These are phyloP conservation scores for Pseudorhombus dupliciocellatus DNA, from an alignment of 2,113 vertebrate species.

Conservation along the genomic window DNA sequence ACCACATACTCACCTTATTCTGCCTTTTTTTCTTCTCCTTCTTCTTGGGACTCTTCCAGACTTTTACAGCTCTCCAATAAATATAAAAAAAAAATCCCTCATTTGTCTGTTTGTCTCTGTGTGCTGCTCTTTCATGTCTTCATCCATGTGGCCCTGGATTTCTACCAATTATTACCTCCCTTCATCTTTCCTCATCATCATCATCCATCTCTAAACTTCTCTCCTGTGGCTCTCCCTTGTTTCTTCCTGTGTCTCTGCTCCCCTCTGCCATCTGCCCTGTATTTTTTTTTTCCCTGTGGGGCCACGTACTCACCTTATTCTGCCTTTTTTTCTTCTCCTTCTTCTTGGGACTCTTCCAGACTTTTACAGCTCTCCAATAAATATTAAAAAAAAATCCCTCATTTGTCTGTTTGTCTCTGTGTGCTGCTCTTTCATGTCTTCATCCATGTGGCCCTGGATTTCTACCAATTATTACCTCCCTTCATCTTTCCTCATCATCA, in stretches of 20 bases:
- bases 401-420: not conserved
- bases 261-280: conserved; percentile 61
- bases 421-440: conserved; percentile 3
- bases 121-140: conserved; percentile 3
- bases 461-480: conserved; percentile 51
- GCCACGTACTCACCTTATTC: too few species aligned
- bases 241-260: conserved; percentile 38
- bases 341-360: not conserved
- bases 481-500: conserved; percentile 52
- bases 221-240: conserved; percentile 40
- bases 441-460: conserved; percentile 25
- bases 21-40: too few species aligned
- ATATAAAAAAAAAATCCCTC: too few species aligned
- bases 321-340: too few species aligned
- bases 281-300: conserved; percentile 8
- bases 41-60: not conserved
- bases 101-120: not conserved
- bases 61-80: not conserved
- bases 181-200: conserved; percentile 52
- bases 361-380: not conserved
- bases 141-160: conserved; percentile 25
- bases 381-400: not conserved
- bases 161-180: conserved; percentile 51
- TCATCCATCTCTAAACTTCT: conserved; percentile 50
- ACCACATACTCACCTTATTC: too few species aligned